Base-by-base conservation (phyloP, 2,888 invertebrate genomes). In the Pecten maximus region DNA sequence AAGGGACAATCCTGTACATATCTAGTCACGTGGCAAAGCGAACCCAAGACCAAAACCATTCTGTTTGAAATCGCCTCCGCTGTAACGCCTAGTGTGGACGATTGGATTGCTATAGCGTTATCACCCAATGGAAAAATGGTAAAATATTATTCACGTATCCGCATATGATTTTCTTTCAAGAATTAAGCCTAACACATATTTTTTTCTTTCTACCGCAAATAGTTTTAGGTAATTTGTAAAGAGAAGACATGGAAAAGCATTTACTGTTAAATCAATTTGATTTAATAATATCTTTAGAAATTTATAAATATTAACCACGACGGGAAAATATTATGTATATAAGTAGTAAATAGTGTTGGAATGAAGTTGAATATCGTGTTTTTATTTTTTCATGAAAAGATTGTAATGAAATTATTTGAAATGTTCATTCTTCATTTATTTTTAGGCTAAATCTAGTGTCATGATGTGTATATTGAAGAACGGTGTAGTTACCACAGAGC, bases 21-120 rank as follows among this genome's bases (percentile, higher is more conserved):
- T 40, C 40, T 89, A 16, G 87, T 91, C 40, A 91, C 89, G 35
- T 91, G 91, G 91, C 91, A 89, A 44, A 60, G 23, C 35, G 74
- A 74, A 35, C 28, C 28, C 28, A 74, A 74, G 35, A 28, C 74
- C 28, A 74, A 74, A 35, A 74, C 74, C 28, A 74, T 74, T 15
- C 74, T 8, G 23, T 74, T 74, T 74, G 74, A 74, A 74, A 74
- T 74, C 28, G 74, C 28, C 19, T 74, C 74, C 35, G 28, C 35
- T 28, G 74, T 74, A 28, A 74, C 28, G 2, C 74, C 35, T 28
- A 15, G 74, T 10, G 28, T 35, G 35, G 74, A 74, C 35, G 74
- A 74, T 15, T 74, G 74, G 74, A 35, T 74, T 2, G 74, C 74
- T 10, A 74, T 74, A 6, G 74, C 12, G 0, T 74, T 74, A 74